phyloP scores from a whole-genome alignment of 2,888 invertebrate genomes.

The Lasioglossum zephyrum region DNA sequence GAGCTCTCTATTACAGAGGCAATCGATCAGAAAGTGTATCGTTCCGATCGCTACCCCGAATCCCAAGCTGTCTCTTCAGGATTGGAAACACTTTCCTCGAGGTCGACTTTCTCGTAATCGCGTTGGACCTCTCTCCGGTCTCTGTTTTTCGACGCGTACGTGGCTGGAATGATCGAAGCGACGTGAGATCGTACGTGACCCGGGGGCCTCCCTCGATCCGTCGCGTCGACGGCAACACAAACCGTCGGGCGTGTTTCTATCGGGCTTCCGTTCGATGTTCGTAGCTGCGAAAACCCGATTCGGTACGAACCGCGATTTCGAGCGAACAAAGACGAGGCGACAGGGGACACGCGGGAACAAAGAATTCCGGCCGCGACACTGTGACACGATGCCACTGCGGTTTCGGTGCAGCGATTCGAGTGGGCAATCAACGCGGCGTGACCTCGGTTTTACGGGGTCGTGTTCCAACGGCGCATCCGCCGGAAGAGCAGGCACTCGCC shows the following conservation, averaged over 20 bases:
- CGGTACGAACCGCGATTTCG: background rate
- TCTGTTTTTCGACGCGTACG: slow-evolving; percentile 42
- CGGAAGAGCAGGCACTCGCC: slow-evolving; percentile 29
- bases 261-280: background rate
- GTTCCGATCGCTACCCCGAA: background rate
- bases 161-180: slow-evolving; percentile 53
- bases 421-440: slow-evolving; percentile 45
- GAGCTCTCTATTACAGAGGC: background rate
- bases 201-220: background rate
- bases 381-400: slow-evolving; percentile 18
- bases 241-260: background rate
- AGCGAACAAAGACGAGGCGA: background rate
- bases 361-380: slow-evolving; percentile 16
- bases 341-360: background rate
- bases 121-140: background rate
- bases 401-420: slow-evolving; percentile 37
- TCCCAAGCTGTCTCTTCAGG: background rate
- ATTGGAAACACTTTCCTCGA: slow-evolving; percentile 6
- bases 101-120: background rate
- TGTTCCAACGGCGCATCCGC: slow-evolving; percentile 27
- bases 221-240: background rate
- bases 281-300: background rate
- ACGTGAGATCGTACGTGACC: slow-evolving; percentile 44
- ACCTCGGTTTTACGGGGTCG: slow-evolving; percentile 34
- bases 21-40: background rate